Conservation (phyloP, 2,797 vertebrate genomes). For the Liasis olivaceus region DNA sequence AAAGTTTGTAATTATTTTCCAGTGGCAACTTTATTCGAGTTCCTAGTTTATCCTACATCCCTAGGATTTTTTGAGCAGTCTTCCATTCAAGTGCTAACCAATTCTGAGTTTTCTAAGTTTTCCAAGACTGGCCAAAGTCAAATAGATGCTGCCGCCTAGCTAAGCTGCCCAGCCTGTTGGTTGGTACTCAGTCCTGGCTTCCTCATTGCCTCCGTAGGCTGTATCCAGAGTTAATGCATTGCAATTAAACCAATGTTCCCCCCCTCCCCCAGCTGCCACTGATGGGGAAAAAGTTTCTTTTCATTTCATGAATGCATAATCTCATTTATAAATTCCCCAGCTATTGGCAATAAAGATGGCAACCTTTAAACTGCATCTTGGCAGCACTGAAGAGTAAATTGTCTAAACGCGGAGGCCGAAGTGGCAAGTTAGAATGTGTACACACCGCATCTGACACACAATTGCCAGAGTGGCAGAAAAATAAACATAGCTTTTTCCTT, state of each 20-base stretch:
- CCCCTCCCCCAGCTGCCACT: too few relatives aligned
- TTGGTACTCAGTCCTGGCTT: not conserved
- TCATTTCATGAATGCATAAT: conserved; percentile 19
- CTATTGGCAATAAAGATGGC: not conserved
- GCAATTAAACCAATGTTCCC: not conserved
- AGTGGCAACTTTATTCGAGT: not conserved
- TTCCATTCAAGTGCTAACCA: not conserved
- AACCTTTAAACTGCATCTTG: conserved; percentile 10
- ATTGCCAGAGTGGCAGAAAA: not conserved
- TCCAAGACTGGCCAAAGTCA: not conserved
- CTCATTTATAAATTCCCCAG: conserved; percentile 9
- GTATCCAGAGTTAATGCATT: not conserved
- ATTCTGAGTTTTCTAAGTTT: not conserved
- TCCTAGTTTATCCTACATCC: not conserved
- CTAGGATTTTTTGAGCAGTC: not conserved
- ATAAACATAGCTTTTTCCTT: conserved; percentile 18
- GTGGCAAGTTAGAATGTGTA: not conserved
- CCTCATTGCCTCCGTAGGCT: not conserved
- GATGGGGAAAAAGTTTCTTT: conserved; percentile 10
- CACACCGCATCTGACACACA: not conserved
- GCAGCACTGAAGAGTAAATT: not conserved
- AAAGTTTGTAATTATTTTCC: not conserved
- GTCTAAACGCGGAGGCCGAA: conserved; percentile 12
- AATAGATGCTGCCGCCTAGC: not conserved
- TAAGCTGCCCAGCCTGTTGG: not conserved